Base-by-base conservation (phyloP, 1,140 invertebrate species). In the Tetramorium alpestre region DNA sequence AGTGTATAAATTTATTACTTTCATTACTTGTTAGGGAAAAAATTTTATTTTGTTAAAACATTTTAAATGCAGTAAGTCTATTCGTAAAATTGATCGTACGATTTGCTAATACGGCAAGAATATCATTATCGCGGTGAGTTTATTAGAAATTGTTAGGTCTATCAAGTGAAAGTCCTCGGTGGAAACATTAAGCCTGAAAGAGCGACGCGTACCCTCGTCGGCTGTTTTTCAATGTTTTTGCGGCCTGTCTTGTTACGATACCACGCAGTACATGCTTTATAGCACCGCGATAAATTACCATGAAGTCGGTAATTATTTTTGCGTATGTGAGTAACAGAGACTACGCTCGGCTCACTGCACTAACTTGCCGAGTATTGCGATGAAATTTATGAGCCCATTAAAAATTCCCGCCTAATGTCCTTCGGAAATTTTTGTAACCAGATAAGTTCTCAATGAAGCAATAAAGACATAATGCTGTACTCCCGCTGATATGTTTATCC, bases 281-380 rank as follows among this genome's bases (percentile, higher is more conserved):
- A 47, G 51, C 67, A 72, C 25, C 25, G 67, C 80, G 69, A 84
- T 84, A 84, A 84, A 84, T 84, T 84, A 84, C 13, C 69, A 47
- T 22, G 69, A 75, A 62, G 54, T 49, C 54, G 54, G 80, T 84
- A 84, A 84, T 84, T 84, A 84, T 84, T 84, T 84, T 70, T 70
- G 25, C 69, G 41, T 84, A 75, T 25, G 54, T 49, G 54, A 28
- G 41, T 41, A 75, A 82, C 67, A 25, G 67, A 58, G 51, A 73
- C 18, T n/a, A 16, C 25, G 51, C 38, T 58, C 41, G 69, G 16
- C 18, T 73, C 41, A 33, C 13, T 58, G 67, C 13, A 28, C 44
- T 33, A 75, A 84, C 78, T 44, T 56, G 38, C 65, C 49, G 47
- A 70, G 65, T 56, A 44, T 75, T 47, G 41, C 69, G 69, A 75